These are phyloP conservation scores for Dasypus novemcinctus DNA, from an alignment of 2,113 vertebrate species.

Conservation along the genomic window DNA sequence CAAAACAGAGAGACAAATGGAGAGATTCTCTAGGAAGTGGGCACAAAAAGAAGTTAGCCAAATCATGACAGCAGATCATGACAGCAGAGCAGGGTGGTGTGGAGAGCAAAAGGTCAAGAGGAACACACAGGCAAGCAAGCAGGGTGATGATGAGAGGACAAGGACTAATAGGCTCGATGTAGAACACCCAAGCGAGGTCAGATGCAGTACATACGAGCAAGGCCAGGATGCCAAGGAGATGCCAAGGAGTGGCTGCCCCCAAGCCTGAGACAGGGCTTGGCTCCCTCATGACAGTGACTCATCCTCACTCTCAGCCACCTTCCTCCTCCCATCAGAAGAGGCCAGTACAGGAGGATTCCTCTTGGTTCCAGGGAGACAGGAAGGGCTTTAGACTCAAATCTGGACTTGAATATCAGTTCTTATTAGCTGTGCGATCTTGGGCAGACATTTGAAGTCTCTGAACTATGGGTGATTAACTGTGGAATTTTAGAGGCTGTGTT, in stretches of 20 bases:
- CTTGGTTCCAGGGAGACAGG: background rate
- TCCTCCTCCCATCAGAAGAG: background rate
- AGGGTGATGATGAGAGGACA: background rate
- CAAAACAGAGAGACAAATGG: slow-evolving; percentile 14
- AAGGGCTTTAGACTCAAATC: background rate
- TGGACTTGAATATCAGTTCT: slow-evolving; percentile 4
- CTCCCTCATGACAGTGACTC: background rate
- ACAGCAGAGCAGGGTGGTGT: background rate
- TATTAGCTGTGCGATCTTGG: background rate
- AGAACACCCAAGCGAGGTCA: background rate
- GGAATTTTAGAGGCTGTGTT: background rate
- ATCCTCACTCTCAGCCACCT: background rate
- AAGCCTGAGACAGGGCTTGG: background rate
- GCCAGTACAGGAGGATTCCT: background rate
- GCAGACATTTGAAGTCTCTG: background rate
- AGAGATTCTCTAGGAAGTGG: background rate
- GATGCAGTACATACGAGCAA: background rate
- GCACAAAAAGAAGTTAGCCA: background rate
- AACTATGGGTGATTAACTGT: background rate
- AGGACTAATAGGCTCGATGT: background rate
- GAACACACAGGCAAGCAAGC: background rate
- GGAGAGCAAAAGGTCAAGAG: background rate
- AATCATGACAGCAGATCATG: background rate
- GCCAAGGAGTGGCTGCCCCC: background rate
- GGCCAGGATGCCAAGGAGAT: background rate